Percentiles rank a stretch among this genome's conserved stretches.
Conservation (phyloP, 2,113 vertebrate genomes). For the Macquaria australasica region DNA sequence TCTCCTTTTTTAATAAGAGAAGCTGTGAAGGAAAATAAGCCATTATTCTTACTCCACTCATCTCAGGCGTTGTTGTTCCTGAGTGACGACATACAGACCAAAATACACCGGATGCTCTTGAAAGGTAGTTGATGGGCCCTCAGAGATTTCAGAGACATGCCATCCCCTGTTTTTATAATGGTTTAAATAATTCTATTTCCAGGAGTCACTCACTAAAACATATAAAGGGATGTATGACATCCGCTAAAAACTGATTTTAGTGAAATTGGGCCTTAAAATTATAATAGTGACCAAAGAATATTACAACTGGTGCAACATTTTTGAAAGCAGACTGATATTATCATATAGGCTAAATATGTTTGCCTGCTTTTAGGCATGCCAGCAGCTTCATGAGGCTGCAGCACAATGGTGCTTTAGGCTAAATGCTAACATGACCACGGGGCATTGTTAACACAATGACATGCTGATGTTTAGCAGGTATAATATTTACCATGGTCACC, state of each 20-base stretch:
- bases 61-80: slow-evolving; percentile 27
- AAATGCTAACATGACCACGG: neutral
- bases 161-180: slow-evolving; percentile 16
- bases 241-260: neutral
- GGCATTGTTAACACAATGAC: neutral
- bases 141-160: slow-evolving; percentile 24
- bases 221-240: neutral
- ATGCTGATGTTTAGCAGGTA: neutral
- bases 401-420: neutral
- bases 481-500: neutral
- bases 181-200: slow-evolving; percentile 16
- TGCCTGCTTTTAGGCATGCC: neutral
- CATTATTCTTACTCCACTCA: neutral
- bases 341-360: no score
- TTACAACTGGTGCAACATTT: neutral
- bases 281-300: neutral
- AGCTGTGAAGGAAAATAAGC: slow-evolving; percentile 26
- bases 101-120: slow-evolving; percentile 27
- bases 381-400: neutral
- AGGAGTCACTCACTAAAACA: slow-evolving; percentile 1
- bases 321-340: no score
- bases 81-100: slow-evolving; percentile 7
- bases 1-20: slow-evolving; percentile 11
- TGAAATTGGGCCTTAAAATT: neutral
- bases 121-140: slow-evolving; percentile 24